Conservation (phyloP, 2,888 invertebrate genomes). For the Meteorus colon region DNA sequence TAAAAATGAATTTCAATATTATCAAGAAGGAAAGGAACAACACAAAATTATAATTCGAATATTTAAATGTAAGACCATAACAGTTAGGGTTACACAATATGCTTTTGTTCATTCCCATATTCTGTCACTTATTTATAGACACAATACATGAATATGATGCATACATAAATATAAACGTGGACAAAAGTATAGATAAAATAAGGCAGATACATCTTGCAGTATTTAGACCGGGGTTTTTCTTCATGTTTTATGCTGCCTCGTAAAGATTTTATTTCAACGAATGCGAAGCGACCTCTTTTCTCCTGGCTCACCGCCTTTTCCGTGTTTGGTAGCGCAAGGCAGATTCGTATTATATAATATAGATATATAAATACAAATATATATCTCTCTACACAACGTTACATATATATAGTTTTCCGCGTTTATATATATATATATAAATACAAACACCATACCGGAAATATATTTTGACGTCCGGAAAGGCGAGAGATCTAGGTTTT, state of each 20-base stretch:
- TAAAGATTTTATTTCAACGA: constrained; percentile 61
- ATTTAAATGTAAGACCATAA: too few species aligned
- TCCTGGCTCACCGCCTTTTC: constrained; percentile 42
- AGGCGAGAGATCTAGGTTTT: constrained; percentile 35
- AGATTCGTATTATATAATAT: constrained; percentile 25
- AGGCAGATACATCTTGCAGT: constrained; percentile 17
- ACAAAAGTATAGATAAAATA: constrained; percentile 7
- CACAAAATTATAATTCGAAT: too few species aligned
- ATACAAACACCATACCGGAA: constrained; percentile 16
- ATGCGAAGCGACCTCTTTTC: constrained; percentile 48
- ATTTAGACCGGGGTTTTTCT: constrained; percentile 18
- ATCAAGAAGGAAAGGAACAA: too few species aligned
- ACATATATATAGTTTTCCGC: constrained; percentile 18
- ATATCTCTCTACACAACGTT: constrained; percentile 13
- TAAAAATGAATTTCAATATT: too few species aligned
- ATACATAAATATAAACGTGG: constrained; percentile 19
- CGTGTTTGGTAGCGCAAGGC: constrained; percentile 37
- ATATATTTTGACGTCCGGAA: constrained; percentile 36
- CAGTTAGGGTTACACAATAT: too few species aligned
- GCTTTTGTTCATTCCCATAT: too few species aligned
- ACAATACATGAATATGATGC: too few species aligned
- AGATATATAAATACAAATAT: background rate
- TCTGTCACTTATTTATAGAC: too few species aligned
- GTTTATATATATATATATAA: background rate
- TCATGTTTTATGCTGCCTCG: constrained; percentile 55